Percentiles rank a stretch among this genome's conserved stretches.
These are phyloP conservation scores for Drosophila siamana DNA, from an alignment of 2,888 invertebrate species.

Conservation along the genomic window DNA sequence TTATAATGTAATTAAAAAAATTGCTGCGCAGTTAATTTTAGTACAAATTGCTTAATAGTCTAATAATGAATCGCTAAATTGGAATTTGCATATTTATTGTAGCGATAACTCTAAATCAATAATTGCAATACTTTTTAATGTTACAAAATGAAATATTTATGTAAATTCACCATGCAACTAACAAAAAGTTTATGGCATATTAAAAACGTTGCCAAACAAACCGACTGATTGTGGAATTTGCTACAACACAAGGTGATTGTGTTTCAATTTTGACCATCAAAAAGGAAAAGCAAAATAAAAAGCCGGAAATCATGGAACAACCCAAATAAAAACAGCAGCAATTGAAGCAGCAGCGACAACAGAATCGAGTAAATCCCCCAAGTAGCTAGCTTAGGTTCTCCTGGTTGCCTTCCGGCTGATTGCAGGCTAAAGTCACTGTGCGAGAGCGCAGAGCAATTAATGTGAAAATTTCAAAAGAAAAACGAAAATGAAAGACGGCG, in stretches of 20 bases:
- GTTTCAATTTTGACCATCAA: slow-evolving; percentile 5
- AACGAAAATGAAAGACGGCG: slow-evolving; percentile 30
- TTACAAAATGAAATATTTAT: too few species aligned
- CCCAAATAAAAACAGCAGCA: slow-evolving; percentile 24
- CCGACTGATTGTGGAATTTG: too few species aligned
- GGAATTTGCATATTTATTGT: background rate
- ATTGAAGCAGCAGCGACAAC: slow-evolving; percentile 53
- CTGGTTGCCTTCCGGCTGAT: slow-evolving; percentile 64
- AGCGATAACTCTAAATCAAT: too few species aligned
- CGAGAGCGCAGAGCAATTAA: slow-evolving; percentile 66
- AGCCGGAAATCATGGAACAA: background rate
- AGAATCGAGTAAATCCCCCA: slow-evolving; percentile 61
- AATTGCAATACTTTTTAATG: too few species aligned
- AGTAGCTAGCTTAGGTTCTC: slow-evolving; percentile 69
- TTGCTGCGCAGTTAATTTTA: too few species aligned
- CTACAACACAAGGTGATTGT: background rate
- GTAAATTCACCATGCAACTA: background rate
- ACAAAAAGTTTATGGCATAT: background rate
- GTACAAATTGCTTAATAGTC: too few species aligned
- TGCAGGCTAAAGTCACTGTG: slow-evolving; percentile 47
- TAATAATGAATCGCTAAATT: background rate
- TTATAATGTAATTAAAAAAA: too few species aligned
- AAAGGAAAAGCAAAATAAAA: background rate
- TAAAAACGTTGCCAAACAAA: background rate
- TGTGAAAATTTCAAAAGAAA: slow-evolving; percentile 71